Conservation (phyloP, 2,797 vertebrate species). For the Emydoidea blandingii region DNA sequence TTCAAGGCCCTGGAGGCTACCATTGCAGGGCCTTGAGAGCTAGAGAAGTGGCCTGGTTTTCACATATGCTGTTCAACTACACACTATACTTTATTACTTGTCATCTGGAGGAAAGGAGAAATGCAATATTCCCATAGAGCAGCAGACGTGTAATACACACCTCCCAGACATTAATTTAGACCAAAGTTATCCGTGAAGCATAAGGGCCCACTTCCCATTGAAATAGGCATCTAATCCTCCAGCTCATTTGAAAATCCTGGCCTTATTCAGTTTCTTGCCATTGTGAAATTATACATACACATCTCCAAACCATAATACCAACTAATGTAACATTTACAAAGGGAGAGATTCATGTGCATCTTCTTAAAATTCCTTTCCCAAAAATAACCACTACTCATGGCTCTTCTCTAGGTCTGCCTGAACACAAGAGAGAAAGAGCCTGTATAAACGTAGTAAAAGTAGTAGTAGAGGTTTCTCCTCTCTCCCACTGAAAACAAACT, state of each 20-base stretch:
- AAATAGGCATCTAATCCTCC: background rate
- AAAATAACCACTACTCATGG: too few relatives aligned
- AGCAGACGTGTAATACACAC: background rate
- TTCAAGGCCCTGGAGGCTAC: background rate
- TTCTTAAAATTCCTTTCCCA: background rate
- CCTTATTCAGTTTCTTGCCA: accelerated
- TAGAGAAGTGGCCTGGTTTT: accelerated
- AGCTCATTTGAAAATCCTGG: background rate
- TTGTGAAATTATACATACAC: background rate
- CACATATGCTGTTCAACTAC: background rate
- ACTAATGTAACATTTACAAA: background rate
- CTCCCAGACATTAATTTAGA: background rate
- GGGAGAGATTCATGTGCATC: background rate
- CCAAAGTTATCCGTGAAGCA: background rate
- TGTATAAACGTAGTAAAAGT: background rate
- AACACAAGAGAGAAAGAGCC: background rate
- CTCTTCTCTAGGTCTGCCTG: accelerated
- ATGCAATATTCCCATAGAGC: conserved; percentile 15
- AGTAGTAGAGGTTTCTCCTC: background rate
- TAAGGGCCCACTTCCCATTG: background rate
- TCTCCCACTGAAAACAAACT: background rate
- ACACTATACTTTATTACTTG: background rate
- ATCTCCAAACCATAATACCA: background rate
- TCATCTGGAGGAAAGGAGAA: conserved; percentile 22
- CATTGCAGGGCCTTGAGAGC: background rate